Conservation (phyloP, 2,113 vertebrate species). For the Microtus montanus region DNA sequence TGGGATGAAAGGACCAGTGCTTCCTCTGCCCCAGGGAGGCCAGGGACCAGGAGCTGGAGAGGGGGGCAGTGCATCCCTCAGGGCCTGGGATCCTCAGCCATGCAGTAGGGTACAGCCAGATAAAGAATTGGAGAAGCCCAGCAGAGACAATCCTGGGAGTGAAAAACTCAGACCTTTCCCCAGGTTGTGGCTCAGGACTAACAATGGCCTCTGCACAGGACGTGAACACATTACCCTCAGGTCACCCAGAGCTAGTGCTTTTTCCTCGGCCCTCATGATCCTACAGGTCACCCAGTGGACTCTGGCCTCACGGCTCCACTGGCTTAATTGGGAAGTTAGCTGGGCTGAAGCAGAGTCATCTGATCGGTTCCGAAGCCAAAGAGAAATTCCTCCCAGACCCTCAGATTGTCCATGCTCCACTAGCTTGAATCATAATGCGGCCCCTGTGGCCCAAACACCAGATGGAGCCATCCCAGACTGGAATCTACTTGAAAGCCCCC, state of each 20-base stretch:
- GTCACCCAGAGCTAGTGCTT: not conserved
- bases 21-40: constrained; percentile 42
- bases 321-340: constrained; percentile 72
- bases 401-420: constrained; percentile 73
- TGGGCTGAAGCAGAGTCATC: constrained; percentile 69
- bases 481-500: not conserved
- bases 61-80: not conserved
- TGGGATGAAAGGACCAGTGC: constrained; percentile 42
- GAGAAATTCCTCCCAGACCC: constrained; percentile 73
- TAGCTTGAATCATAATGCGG: constrained; percentile 58
- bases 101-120: too few species aligned
- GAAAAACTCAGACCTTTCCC: not conserved
- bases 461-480: not conserved
- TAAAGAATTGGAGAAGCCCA: not conserved
- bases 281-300: constrained; percentile 27
- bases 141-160: not conserved
- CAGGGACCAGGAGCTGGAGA: not conserved
- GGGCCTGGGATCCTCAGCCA: not conserved
- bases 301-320: constrained; percentile 42
- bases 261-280: not conserved
- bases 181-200: not conserved
- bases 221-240: not conserved
- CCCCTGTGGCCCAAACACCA: constrained; percentile 60
- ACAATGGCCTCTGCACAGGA: not conserved
- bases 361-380: constrained; percentile 67